Conservation (phyloP, 2,113 vertebrate species). For the Saccopteryx leptura region DNA sequence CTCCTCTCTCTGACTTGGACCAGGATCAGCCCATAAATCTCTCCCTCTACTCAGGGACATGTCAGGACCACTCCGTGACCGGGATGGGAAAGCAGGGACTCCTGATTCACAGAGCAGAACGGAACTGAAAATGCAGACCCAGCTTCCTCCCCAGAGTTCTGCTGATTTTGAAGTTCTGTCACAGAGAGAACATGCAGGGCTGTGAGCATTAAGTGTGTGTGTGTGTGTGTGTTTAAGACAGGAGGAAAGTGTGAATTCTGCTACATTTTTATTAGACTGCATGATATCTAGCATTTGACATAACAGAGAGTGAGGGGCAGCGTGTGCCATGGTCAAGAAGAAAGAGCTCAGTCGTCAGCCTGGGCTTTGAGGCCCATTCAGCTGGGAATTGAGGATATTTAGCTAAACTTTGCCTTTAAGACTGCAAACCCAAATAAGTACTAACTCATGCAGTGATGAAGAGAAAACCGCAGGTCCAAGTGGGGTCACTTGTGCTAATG, state of each 20-base stretch:
- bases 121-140: neutral
- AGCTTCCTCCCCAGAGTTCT: neutral
- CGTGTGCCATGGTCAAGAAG: neutral
- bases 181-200: neutral
- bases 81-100: conserved; percentile 8
- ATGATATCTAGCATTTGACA: neutral
- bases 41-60: conserved; percentile 49
- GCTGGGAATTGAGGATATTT: neutral
- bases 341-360: neutral
- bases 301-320: neutral
- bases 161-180: neutral
- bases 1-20: conserved; percentile 68
- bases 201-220: neutral
- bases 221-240: neutral
- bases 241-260: neutral
- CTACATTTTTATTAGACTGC: neutral
- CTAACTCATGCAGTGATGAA: neutral
- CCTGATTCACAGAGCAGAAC: conserved; percentile 65
- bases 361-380: neutral
- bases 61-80: conserved; percentile 45
- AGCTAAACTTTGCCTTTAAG: neutral
- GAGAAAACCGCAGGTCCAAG: neutral
- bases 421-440: neutral
- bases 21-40: neutral
- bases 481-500: neutral